These are phyloP conservation scores for Raphicerus campestris DNA, from an alignment of 2,113 vertebrate genomes.

Conservation along the genomic window DNA sequence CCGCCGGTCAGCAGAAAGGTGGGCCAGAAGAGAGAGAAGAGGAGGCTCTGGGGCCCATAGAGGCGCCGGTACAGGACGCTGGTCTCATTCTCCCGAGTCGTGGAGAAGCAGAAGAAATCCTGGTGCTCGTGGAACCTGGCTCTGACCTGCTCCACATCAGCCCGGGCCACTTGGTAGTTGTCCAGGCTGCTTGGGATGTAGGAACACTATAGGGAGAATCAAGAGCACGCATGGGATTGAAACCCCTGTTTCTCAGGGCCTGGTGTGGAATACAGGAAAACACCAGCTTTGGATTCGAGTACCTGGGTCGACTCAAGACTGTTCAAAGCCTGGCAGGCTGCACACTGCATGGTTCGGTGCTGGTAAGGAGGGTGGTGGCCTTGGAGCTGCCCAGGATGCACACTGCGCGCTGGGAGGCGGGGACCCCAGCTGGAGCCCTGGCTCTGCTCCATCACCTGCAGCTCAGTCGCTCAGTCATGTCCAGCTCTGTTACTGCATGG, in stretches of 20 bases:
- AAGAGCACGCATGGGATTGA: not conserved
- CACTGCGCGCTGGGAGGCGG: rapidly evolving
- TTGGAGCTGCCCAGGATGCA: no score
- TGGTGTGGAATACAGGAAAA: not conserved
- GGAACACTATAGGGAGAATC: constrained; percentile 79
- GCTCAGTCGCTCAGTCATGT: not conserved
- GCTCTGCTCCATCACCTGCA: not conserved
- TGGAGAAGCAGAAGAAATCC: constrained; percentile 78
- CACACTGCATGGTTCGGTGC: rapidly evolving
- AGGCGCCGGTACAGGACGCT: constrained; percentile 76
- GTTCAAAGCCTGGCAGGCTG: not conserved
- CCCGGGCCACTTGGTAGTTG: constrained; percentile 71
- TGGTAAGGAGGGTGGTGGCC: not conserved
- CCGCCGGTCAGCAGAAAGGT: constrained; percentile 81
- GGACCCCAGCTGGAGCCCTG: no score
- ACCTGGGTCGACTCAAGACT: not conserved
- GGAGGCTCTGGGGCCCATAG: constrained; percentile 71
- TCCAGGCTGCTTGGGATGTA: constrained; percentile 78
- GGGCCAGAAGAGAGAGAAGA: constrained; percentile 82
- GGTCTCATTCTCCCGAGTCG: constrained; percentile 66
- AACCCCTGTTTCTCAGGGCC: not conserved
- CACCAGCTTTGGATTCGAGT: not conserved
- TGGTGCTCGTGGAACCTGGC: constrained; percentile 71
- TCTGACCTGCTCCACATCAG: constrained; percentile 72
- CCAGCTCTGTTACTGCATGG: not conserved